Evolutionary conservation across 1,140 invertebrate species (phyloP), one percentile per base, ranked within the genome.

Genomic region (Sesamia nonagrioides): DNA sequence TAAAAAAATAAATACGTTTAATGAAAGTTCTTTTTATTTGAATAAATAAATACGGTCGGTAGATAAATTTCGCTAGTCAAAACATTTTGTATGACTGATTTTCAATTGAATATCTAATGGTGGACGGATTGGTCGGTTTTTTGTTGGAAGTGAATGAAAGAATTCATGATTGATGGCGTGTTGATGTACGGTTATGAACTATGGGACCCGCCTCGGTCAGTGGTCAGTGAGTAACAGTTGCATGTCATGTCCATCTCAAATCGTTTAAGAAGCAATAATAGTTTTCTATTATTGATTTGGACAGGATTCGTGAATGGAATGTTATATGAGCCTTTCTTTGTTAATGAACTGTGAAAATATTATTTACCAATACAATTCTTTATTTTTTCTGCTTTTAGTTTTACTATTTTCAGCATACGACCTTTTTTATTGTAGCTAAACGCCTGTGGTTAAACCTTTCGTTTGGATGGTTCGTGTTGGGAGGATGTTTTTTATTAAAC

Each of bases 241-340:
- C 40, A 21, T 6, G 60, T 61, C 60, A 61, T 45, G 11, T 66
- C 17, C 17, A 21, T 45, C 18, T 13, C 0, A 61, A 35, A 37
- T 7, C n/a, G 35, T 40, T 40, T 61, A 27, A 7, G 17, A 56
- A 56, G 45, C 1, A 48, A 48, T 11, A 48, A 48, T 48, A 13
- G 56, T 58, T 58, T 58, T 61, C 60, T 61, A 37, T 61, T 61
- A 61, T 37, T 61, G 1, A 40, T 61, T 61, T 61, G 11, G 45
- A 48, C 45, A 48, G 45, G 45, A 48, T 48, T 15, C 2, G 11
- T 48, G 45, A 15, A 15, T 13, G 13, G 13, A 48, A 48, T 48
- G 45, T 15, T 58, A 11, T 58, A 15, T 21, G 54, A 27, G 18
- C 45, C 45, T 48, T 48, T 13, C 1, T 48, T 45, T 37, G 37